Evolutionary conservation across 1,140 invertebrate species (phyloP), one percentile per base, ranked within the genome.

Genomic region (Coelopa frigida): DNA sequence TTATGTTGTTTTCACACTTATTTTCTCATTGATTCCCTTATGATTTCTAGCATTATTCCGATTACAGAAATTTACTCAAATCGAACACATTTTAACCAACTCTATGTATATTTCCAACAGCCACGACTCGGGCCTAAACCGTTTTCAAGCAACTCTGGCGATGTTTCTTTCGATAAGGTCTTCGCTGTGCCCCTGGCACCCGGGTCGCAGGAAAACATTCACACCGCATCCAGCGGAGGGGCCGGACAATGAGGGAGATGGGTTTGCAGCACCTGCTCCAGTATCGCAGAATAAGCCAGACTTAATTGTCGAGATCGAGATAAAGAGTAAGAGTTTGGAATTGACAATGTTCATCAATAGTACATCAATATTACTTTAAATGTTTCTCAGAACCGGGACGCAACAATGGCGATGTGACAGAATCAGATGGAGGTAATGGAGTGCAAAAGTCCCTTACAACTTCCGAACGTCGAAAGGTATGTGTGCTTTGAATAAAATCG

Each of bases 111-210:
- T 29, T 5, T 14, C n/a, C n/a, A n/a, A 18, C 24, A 88, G 86
- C 86, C 85, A 15, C 78, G 85, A 14, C 73, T 89, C 8, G 86
- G 86, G 18, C 86, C 85, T 17, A 88, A 87, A 61, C 86, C 86
- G 10, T 89, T 88, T 56, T 85, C 85, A 33, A 80, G 84, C 17
- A 81, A 84, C 17, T 78, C 80, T 0, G 76, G 78, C 14, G 80
- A 84, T 49, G 84, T 86, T 56, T 82, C 80, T 0, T 87, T 88
- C 51, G 83, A 86, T 58, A 84, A 85, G 59, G 82, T 87, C 4
- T 87, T 87, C 59, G 82, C 80, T 1, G 85, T 87, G 4, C 85
- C 84, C 0, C 62, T 78, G 11, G 84, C 80, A 0, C 85, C 84
- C 0, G 80, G 79, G 15, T 67, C 75, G 7, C 45, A 72, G 66